phyloP scores from a whole-genome alignment of 1,140 invertebrate genomes.

The Megalopta genalis region DNA sequence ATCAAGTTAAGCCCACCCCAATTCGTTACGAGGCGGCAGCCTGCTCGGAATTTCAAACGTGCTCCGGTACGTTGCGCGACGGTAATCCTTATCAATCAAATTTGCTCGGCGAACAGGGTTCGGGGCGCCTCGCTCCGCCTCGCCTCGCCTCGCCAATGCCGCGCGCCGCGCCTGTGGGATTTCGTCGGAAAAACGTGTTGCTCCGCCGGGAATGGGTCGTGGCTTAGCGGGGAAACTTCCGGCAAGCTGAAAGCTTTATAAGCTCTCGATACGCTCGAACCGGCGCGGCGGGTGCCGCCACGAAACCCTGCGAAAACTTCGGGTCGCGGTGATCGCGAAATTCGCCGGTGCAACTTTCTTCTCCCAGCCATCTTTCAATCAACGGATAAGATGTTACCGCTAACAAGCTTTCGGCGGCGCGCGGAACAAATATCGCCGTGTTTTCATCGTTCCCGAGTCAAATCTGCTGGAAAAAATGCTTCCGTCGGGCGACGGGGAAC shows the following conservation, averaged over 20 bases:
- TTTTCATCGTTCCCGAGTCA: too few species aligned
- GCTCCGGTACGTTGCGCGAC: neutral
- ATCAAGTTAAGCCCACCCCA: neutral
- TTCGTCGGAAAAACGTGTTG: constrained; percentile 19
- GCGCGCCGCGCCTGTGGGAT: neutral
- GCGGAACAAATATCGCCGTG: too few species aligned
- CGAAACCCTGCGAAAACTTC: neutral
- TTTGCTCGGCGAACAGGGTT: neutral
- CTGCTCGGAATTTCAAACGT: neutral
- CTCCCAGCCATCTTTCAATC: neutral
- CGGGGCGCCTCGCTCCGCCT: too few species aligned
- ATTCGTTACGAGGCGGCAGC: neutral
- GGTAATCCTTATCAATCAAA: constrained; percentile 44
- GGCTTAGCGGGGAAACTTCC: constrained; percentile 13
- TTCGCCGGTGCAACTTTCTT: neutral
- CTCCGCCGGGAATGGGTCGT: constrained; percentile 4
- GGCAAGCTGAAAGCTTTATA: constrained; percentile 27
- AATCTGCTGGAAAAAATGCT: too few species aligned
- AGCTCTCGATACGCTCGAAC: constrained; percentile 4
- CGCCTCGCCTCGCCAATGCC: too few species aligned
- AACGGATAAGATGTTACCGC: too few species aligned
- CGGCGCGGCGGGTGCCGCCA: neutral
- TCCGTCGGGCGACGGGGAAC: too few species aligned
- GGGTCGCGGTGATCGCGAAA: neutral
- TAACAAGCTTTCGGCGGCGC: too few species aligned